Evolutionary conservation across 2,888 invertebrate genomes (phyloP).

Genomic region (Drosophila meridionalis): DNA sequence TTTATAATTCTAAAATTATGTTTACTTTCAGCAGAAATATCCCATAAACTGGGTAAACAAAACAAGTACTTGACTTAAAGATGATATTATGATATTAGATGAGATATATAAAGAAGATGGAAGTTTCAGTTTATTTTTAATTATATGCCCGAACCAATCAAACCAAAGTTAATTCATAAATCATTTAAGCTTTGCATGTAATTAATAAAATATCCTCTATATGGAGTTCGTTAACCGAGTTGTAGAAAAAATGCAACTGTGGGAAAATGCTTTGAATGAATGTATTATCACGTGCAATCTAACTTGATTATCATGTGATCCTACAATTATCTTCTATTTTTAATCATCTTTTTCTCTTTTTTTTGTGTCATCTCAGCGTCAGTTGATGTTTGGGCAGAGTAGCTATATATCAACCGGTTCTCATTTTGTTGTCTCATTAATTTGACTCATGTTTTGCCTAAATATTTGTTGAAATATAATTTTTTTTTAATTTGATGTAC

Average conservation of each 20-base stretch:
- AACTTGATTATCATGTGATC: slow-evolving; percentile 24
- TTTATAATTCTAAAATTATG: slow-evolving; percentile 5
- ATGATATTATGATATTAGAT: no score
- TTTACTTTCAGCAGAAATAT: slow-evolving; percentile 7
- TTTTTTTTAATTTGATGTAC: neutral
- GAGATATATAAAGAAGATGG: neutral
- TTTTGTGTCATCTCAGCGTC: slow-evolving; percentile 3
- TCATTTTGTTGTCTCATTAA: slow-evolving; percentile 18
- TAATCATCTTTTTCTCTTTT: neutral
- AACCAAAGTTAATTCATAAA: neutral
- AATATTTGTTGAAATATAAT: slow-evolving; percentile 2
- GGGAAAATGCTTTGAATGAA: slow-evolving; percentile 2
- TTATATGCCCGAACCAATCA: neutral
- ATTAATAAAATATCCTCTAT: neutral
- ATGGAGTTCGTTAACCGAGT: neutral
- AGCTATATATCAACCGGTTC: slow-evolving; percentile 28
- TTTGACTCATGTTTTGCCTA: slow-evolving; percentile 17
- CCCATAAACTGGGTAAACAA: neutral
- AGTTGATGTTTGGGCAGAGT: slow-evolving; percentile 1
- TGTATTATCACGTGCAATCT: neutral
- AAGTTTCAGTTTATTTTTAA: neutral
- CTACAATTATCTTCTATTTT: slow-evolving; percentile 9
- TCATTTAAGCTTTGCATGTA: neutral
- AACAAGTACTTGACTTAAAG: neutral
- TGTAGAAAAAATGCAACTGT: neutral